These are phyloP conservation scores for Aphrophora alni DNA, from an alignment of 2,888 invertebrate genomes.

Conservation along the genomic window DNA sequence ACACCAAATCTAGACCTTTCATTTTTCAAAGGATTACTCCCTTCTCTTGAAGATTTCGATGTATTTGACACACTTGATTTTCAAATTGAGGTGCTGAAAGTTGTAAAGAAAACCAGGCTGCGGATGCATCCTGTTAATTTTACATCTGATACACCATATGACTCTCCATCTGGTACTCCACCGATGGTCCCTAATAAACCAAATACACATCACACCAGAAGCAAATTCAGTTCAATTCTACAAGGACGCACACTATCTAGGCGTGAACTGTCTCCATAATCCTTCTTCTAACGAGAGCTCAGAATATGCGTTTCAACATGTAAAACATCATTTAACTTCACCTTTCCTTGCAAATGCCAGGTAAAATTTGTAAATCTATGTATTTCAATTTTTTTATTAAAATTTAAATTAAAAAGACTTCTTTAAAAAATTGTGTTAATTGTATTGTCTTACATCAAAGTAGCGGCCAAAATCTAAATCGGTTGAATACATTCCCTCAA, in stretches of 20 bases:
- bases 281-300: neutral
- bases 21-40: slow-evolving; percentile 42
- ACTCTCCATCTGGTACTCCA: slow-evolving; percentile 10
- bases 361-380: neutral
- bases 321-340: neutral
- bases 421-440: neutral
- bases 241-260: neutral
- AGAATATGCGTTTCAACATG: neutral
- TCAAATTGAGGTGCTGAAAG: slow-evolving; percentile 39
- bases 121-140: neutral
- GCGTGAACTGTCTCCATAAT: neutral
- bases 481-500: too few relatives aligned
- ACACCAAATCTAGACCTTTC: slow-evolving; percentile 39
- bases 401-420: neutral
- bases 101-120: slow-evolving; percentile 28
- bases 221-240: neutral
- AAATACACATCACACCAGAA: neutral
- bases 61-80: slow-evolving; percentile 41
- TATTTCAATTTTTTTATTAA: neutral
- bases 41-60: slow-evolving; percentile 42
- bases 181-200: neutral
- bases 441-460: slow-evolving; percentile 11
- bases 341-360: neutral
- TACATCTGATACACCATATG: neutral
- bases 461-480: neutral